Percentiles rank a stretch among this genome's conserved stretches.
phyloP scores from a whole-genome alignment of 2,888 invertebrate genomes.

The Cheilosia urbana region DNA sequence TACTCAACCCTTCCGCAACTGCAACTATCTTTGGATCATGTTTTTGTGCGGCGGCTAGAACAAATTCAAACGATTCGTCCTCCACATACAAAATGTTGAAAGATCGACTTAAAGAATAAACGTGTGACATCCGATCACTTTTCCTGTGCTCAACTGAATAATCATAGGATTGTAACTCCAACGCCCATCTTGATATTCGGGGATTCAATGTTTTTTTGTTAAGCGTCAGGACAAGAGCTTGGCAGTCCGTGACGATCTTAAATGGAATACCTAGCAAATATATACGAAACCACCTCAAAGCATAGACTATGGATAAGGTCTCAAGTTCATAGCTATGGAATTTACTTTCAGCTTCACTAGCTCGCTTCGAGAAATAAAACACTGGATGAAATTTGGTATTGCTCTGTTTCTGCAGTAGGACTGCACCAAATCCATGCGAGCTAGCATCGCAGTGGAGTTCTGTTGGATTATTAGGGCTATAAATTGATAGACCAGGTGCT shows the following conservation, averaged over 20 bases:
- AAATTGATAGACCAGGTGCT: no score
- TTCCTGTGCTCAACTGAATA: constrained; percentile 75
- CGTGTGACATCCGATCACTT: constrained; percentile 74
- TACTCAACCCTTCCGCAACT: constrained; percentile 65
- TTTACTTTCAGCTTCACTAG: constrained; percentile 76
- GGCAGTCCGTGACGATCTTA: no score
- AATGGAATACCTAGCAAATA: constrained; percentile 46
- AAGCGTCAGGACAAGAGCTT: constrained; percentile 47
- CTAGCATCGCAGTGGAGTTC: no score
- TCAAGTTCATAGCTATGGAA: constrained; percentile 76
- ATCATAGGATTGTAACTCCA: constrained; percentile 68
- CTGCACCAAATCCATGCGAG: no score
- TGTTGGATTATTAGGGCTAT: no score
- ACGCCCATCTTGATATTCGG: constrained; percentile 68
- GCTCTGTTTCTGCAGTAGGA: constrained; percentile 41
- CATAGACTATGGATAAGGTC: constrained; percentile 34
- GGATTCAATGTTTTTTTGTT: constrained; percentile 36
- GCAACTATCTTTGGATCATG: constrained; percentile 71
- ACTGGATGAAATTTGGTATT: constrained; percentile 68
- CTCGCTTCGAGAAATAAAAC: constrained; percentile 77
- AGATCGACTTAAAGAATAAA: constrained; percentile 77
- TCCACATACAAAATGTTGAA: constrained; percentile 40
- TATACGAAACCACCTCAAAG: constrained; percentile 36
- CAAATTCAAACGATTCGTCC: constrained; percentile 40
- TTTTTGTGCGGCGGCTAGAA: constrained; percentile 45